Conservation (phyloP, 1,140 invertebrate species). For the Leptopilina boulardi region DNA sequence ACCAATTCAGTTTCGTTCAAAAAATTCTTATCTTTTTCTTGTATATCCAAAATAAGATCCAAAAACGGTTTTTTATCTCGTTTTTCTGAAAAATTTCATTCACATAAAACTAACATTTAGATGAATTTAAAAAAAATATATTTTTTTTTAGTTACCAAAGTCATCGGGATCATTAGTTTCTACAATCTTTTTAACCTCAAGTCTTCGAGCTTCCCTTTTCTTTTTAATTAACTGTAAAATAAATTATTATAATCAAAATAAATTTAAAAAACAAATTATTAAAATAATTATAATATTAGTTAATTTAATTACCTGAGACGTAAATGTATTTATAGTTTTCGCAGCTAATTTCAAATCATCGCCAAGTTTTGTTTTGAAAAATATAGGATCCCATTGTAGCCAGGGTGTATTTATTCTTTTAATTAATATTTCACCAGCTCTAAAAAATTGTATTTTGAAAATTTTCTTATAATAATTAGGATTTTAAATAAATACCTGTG, state of each 20-base stretch:
- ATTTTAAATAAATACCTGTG: slow-evolving; percentile 78
- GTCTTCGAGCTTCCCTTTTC: slow-evolving; percentile 5
- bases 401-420: slow-evolving; percentile 59
- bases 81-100: slow-evolving; percentile 66
- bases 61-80: slow-evolving; percentile 79
- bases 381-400: slow-evolving; percentile 56
- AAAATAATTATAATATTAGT: neutral
- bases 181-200: neutral
- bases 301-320: slow-evolving; percentile 55
- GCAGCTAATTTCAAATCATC: slow-evolving; percentile 59
- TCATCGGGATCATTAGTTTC: neutral
- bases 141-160: slow-evolving; percentile 31
- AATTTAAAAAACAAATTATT: neutral
- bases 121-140: too few relatives aligned
- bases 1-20: slow-evolving; percentile 82
- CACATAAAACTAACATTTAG: too few relatives aligned
- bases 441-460: slow-evolving; percentile 34
- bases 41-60: slow-evolving; percentile 82
- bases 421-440: slow-evolving; percentile 40
- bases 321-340: slow-evolving; percentile 62
- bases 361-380: slow-evolving; percentile 58
- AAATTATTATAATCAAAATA: neutral
- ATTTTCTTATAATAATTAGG: slow-evolving; percentile 32
- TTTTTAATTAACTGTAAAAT: slow-evolving; percentile 32
- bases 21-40: slow-evolving; percentile 72